Percentiles rank a stretch among this genome's conserved stretches.
Evolutionary conservation across 2,888 invertebrate genomes (phyloP).

Genomic region (Nineta flava): DNA sequence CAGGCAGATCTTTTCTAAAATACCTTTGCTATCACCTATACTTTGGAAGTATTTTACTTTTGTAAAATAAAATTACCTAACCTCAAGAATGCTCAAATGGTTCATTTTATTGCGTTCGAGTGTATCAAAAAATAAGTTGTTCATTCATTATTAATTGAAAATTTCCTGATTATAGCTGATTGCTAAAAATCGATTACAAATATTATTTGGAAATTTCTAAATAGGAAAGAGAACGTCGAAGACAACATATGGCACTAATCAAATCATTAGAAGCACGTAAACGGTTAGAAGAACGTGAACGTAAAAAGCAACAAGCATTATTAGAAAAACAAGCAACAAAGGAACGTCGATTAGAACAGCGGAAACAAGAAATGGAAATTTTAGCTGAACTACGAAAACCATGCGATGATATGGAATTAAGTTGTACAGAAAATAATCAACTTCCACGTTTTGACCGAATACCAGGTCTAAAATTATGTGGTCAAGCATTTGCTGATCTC

Average conservation of each 20-base stretch:
- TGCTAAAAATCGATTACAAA: too few species aligned
- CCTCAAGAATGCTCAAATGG: too few species aligned
- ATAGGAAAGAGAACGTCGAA: slow-evolving; percentile 73
- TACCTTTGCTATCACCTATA: too few species aligned
- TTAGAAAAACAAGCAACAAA: slow-evolving; percentile 73
- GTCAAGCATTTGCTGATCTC: slow-evolving; percentile 80
- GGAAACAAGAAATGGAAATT: slow-evolving; percentile 48
- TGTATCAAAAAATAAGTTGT: too few species aligned
- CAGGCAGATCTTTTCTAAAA: too few species aligned
- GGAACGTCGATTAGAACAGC: slow-evolving; percentile 66
- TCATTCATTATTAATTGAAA: too few species aligned
- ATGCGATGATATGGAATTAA: slow-evolving; percentile 76
- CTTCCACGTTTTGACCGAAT: slow-evolving; percentile 61
- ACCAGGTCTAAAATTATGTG: slow-evolving; percentile 55
- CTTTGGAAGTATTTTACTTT: too few species aligned
- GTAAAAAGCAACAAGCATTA: slow-evolving; percentile 56
- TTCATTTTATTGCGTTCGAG: too few species aligned
- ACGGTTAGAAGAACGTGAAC: slow-evolving; percentile 73
- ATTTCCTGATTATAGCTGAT: too few species aligned
- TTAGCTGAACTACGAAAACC: slow-evolving; percentile 64
- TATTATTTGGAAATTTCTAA: neutral
- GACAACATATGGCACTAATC: slow-evolving; percentile 81
- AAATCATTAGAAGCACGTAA: slow-evolving; percentile 74
- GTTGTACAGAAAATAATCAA: slow-evolving; percentile 44
- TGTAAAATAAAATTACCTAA: too few species aligned